A percentile compares a stretch with the other conserved stretches of the same genome.
Evolutionary conservation across 2,797 vertebrate genomes (phyloP).

Genomic region (Sebastes iracundus): DNA sequence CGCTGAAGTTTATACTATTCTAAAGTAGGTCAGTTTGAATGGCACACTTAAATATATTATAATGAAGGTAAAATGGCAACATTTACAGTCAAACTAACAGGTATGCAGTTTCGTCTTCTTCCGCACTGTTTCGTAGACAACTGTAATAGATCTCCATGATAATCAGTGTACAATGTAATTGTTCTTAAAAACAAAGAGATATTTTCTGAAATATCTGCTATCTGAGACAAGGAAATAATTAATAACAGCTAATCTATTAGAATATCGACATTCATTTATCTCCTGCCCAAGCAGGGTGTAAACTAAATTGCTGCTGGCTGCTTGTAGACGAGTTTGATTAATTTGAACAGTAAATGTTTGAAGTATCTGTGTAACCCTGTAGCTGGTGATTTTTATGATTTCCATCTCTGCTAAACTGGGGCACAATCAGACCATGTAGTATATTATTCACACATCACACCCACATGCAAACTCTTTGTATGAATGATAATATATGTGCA

Average conservation of each 20-base stretch:
- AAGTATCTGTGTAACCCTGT: not conserved
- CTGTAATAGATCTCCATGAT: not conserved
- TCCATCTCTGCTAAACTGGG: not conserved
- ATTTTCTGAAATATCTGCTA: not conserved
- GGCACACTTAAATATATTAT: not conserved
- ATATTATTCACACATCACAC: not conserved
- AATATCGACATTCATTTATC: conserved; percentile 4
- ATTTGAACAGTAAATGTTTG: conserved; percentile 16
- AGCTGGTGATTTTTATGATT: not conserved
- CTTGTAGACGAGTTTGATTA: conserved; percentile 5
- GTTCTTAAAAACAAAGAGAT: not conserved
- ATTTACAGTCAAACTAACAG: not conserved
- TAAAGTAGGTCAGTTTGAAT: not conserved
- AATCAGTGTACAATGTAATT: not conserved
- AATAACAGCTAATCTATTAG: not conserved
- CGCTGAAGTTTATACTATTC: not conserved
- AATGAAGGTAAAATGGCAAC: not conserved
- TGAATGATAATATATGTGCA: not conserved
- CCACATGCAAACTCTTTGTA: not conserved
- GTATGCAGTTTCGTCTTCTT: not conserved
- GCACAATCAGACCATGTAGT: not conserved
- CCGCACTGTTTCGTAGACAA: not conserved
- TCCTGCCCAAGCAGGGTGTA: not conserved
- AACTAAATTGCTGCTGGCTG: not conserved
- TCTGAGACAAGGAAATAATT: not conserved